Evolutionary conservation across 1,140 invertebrate species (phyloP).

Genomic region (Mamestra configurata): DNA sequence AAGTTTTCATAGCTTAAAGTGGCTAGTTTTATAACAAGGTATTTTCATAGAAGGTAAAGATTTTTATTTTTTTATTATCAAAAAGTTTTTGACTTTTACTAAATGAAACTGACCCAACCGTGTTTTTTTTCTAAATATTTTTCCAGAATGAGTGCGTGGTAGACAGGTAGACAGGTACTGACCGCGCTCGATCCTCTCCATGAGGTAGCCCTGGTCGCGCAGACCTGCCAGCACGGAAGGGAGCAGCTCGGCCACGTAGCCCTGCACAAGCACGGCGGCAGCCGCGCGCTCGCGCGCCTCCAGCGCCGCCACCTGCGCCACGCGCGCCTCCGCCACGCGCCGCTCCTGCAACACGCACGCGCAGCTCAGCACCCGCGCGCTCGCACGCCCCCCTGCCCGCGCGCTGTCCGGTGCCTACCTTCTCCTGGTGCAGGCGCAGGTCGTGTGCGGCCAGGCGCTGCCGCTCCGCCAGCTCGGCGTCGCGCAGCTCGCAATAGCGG

Average conservation of each 20-base stretch:
- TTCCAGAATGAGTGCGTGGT: no score
- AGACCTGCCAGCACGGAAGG: conserved; percentile 94
- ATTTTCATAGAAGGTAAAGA: no score
- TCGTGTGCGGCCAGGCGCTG: conserved; percentile 79
- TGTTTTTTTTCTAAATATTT: no score
- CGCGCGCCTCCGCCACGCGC: conserved; percentile 88
- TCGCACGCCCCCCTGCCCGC: conserved; percentile 90
- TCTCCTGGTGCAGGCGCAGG: conserved; percentile 69
- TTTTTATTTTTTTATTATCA: no score
- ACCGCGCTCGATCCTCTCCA: conserved; percentile 92
- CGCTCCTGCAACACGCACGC: conserved; percentile 78
- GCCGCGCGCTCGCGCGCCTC: conserved; percentile 94
- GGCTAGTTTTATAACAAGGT: no score
- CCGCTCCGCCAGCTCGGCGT: conserved; percentile 92
- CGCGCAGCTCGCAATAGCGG: conserved; percentile 92
- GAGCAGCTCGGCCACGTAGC: conserved; percentile 94
- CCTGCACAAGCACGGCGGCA: conserved; percentile 93
- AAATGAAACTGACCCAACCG: no score
- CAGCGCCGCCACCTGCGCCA: conserved; percentile 88
- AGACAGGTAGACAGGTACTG: no score
- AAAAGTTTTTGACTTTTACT: no score
- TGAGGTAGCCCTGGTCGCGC: conserved; percentile 92
- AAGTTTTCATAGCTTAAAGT: no score
- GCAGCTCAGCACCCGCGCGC: conserved; percentile 90
- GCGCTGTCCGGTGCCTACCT: conserved; percentile 55